Evolutionary conservation across 30 jellyfish, hydroid and myxozoan species (phyloP).

Genomic region (Chrysaora quinquecirrha): DNA sequence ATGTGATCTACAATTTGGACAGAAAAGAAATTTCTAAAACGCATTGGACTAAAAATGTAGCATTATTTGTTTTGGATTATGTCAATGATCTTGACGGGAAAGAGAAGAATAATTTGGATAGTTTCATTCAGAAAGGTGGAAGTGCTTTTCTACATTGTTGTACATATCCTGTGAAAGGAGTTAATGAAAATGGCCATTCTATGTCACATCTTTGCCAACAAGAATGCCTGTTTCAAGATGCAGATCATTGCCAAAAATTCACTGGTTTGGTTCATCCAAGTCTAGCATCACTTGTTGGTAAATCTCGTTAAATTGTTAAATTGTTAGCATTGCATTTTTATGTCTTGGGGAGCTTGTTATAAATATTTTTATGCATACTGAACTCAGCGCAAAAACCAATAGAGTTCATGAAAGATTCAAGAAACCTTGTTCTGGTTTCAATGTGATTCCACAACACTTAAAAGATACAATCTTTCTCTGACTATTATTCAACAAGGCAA

Average conservation of each 20-base stretch:
- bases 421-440: too few species aligned
- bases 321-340: too few species aligned
- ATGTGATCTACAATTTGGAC: conserved; percentile 23
- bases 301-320: too few species aligned
- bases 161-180: not conserved
- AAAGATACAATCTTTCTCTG: too few species aligned
- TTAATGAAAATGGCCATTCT: not conserved
- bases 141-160: conserved; percentile 28
- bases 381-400: too few species aligned
- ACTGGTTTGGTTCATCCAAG: not conserved
- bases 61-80: conserved; percentile 28
- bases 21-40: conserved; percentile 26
- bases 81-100: not conserved
- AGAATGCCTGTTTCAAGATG: not conserved
- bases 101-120: conserved; percentile 10
- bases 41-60: conserved; percentile 11
- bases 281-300: too few species aligned
- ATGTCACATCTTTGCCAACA: not conserved
- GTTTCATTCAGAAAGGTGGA: conserved; percentile 18
- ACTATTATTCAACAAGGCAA: too few species aligned
- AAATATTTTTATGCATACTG: too few species aligned
- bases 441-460: too few species aligned
- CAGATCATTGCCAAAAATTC: not conserved
- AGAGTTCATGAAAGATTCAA: too few species aligned
- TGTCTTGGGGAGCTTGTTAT: too few species aligned